Evolutionary conservation across 2,797 vertebrate genomes (phyloP), one percentile per base, ranked within the genome.

Genomic region (Taenioides sp.): DNA sequence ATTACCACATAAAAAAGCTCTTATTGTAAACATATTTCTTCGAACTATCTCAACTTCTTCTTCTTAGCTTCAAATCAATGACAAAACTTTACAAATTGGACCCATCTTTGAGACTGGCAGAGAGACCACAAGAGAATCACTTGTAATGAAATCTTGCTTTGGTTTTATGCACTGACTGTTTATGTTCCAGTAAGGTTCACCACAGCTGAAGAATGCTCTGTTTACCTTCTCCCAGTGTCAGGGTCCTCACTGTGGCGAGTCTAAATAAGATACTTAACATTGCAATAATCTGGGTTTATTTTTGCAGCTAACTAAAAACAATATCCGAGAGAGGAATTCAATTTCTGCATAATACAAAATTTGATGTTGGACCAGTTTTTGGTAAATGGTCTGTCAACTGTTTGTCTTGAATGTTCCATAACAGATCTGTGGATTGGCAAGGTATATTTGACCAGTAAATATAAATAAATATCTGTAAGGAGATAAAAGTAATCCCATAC

Each of bases 1-100:
- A 59, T 49, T 62, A 18, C 12, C 3, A 40, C 10, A 74, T 54
- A n/a, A 69, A 75, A 69, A 77, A 71, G 54, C 16, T 61, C 31
- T 60, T 17, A 64, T 58, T 80, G 72, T 75, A 74, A 81, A 81
- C 67, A 83, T 31, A 57, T 65, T 50, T 27, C 40, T 23, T 65
- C 52, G 65, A 62, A 64, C 62, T 58, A n/a, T 74, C 54, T 43
- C 68, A 47, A 4, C 43, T 3, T 47, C 16, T 47, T 43, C 3
- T 47, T 47, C 1, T 16, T 16, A 60, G 57, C 40, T 9, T 3
- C 58, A 54, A 20, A 80, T 73, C 62, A 73, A 76, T 65, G 66
- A 55, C 67, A 43, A 75, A 67, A 49, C 7, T 72, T 22, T 74
- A 55, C 49, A 67, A 25, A 78, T 47, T 18, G 25, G 65, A 70